Conservation (phyloP, 2,888 invertebrate genomes). For the Lochmaea crataegi region DNA sequence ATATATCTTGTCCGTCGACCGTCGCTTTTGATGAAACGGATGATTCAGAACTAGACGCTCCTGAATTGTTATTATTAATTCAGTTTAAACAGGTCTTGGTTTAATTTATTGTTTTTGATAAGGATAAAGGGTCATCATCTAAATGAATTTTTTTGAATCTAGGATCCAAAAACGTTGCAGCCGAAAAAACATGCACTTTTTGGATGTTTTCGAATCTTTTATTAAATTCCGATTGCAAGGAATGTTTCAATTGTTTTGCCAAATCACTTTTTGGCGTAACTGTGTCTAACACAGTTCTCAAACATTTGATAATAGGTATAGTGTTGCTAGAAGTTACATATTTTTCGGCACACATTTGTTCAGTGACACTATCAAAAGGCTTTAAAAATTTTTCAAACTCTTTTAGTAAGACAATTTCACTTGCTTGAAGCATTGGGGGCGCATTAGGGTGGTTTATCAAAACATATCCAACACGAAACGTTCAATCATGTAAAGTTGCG, state of each 20-base stretch:
- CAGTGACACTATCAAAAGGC: conserved; percentile 52
- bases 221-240: conserved; percentile 5
- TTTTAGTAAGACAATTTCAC: conserved; percentile 4
- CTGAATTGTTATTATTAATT: not conserved
- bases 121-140: conserved; percentile 1
- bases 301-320: conserved; percentile 52
- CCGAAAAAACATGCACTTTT: conserved; percentile 22
- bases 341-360: conserved; percentile 54
- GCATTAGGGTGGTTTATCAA: conserved; percentile 50
- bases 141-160: no score
- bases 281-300: conserved; percentile 45
- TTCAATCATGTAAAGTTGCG: conserved; percentile 41
- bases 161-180: conserved; percentile 32
- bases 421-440: conserved; percentile 53
- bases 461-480: conserved; percentile 47
- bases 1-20: conserved; percentile 17
- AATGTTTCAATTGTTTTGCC: conserved; percentile 23
- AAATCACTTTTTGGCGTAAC: conserved; percentile 31
- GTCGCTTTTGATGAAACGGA: conserved; percentile 7
- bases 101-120: not conserved
- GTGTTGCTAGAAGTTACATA: conserved; percentile 52
- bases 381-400: conserved; percentile 32
- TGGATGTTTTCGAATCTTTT: conserved; percentile 24
- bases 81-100: not conserved
- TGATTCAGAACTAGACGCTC: not conserved